A percentile compares a stretch with the other conserved stretches of the same genome.
Evolutionary conservation across 92 coral and sea anemone genomes (phyloP).

Genomic region (Blastomussa wellsi): DNA sequence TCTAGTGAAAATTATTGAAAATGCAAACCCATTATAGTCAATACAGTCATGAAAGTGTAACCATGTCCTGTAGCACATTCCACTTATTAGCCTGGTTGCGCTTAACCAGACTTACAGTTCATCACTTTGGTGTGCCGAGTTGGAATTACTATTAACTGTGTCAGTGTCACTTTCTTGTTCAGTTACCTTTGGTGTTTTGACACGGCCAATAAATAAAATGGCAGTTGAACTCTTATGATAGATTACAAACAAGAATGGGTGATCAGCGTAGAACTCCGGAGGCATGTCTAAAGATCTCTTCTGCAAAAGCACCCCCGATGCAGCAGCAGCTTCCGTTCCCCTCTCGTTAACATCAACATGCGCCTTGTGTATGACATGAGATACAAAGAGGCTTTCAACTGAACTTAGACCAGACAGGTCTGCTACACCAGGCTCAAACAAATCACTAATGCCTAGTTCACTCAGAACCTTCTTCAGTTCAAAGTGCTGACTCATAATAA

Average conservation of each 20-base stretch:
- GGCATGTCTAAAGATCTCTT: constrained; percentile 70
- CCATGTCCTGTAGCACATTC: too few relatives aligned
- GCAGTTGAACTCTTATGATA: constrained; percentile 64
- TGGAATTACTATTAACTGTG: neutral
- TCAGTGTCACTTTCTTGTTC: constrained; percentile 13
- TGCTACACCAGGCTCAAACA: constrained; percentile 69
- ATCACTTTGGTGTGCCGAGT: constrained; percentile 6
- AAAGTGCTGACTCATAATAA: constrained; percentile 70
- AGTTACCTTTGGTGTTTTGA: constrained; percentile 24
- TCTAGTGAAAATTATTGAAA: too few relatives aligned
- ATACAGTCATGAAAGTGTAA: too few relatives aligned
- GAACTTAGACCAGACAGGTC: constrained; percentile 79
- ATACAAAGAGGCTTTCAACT: constrained; percentile 64
- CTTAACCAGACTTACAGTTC: constrained; percentile 8
- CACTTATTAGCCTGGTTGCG: neutral
- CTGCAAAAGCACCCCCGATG: constrained; percentile 66
- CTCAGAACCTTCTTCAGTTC: constrained; percentile 66
- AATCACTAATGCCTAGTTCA: constrained; percentile 66
- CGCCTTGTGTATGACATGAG: constrained; percentile 79
- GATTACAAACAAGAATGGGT: constrained; percentile 85
- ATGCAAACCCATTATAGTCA: too few relatives aligned
- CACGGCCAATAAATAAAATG: constrained; percentile 76
- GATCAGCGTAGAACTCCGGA: constrained; percentile 82
- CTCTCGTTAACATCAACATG: constrained; percentile 74
- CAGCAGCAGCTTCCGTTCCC: constrained; percentile 92